Percentiles rank a stretch among this genome's conserved stretches.
Conservation (phyloP, 2,113 vertebrate genomes). For the Chrysemys picta region DNA sequence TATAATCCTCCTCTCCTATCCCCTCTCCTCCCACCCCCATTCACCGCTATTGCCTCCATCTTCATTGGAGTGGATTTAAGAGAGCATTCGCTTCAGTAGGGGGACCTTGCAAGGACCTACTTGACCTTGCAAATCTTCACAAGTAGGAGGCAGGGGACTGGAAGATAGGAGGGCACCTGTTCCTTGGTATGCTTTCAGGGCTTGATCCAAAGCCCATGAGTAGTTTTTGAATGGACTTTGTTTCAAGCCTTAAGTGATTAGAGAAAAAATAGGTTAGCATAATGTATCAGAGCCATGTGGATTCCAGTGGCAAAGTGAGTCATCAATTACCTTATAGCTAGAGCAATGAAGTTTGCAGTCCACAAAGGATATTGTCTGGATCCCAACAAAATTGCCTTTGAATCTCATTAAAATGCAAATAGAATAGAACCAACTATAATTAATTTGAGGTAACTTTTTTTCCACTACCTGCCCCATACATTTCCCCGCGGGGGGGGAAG, state of each 20-base stretch:
- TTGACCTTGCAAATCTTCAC: not conserved
- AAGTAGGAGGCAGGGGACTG: not conserved
- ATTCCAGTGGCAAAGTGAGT: fast-evolving
- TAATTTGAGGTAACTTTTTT: not conserved
- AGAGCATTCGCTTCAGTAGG: not conserved
- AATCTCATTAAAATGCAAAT: not conserved
- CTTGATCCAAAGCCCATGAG: not conserved
- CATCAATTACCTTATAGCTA: not conserved
- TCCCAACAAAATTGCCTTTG: not conserved
- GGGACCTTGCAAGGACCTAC: not conserved
- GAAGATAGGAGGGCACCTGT: not conserved
- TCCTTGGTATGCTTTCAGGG: not conserved
- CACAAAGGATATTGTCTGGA: no score
- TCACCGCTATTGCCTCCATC: not conserved
- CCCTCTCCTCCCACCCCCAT: not conserved
- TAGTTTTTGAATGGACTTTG: not conserved
- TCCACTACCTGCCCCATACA: not conserved
- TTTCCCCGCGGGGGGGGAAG: not conserved
- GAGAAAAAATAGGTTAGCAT: no score
- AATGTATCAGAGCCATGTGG: not conserved
- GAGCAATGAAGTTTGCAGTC: no score
- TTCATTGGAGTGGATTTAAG: not conserved
- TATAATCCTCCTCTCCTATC: not conserved
- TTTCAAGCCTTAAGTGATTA: not conserved
- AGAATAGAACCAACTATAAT: not conserved